Evolutionary conservation across 2,888 invertebrate species (phyloP), one percentile per base, ranked within the genome.

Genomic region (Chrysodeixis includens): DNA sequence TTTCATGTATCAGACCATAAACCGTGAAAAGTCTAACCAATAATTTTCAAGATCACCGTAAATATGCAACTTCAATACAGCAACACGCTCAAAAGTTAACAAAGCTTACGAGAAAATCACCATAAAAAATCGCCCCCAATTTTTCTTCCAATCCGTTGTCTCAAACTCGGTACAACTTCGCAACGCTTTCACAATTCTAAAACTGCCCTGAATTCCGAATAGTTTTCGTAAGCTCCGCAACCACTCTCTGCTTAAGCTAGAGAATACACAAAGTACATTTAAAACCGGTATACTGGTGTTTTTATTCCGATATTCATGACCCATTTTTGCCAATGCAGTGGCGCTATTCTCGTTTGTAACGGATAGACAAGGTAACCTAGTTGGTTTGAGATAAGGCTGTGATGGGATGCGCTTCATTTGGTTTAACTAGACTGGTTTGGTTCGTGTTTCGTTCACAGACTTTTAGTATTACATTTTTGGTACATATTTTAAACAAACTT

Each of bases 281-380:
- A 59, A 65, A 71, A 66, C 52, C 35, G 32, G 63, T 66, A 66
- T 56, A 62, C 55, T 20, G 51, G 60, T 66, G 54, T 62, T 69
- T 78, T 76, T 69, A 69, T 57, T 65, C 66, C 64, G 62, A 77
- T 74, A 62, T 66, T 67, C 71, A 70, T 77, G 75, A 77, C 75
- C 75, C 56, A 75, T 72, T 77, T 80, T 71, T 66, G 54, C 62
- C 62, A 64, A 72, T 71, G 68, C 70, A 66, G 49, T 62, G 56
- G 52, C 62, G 53, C 54, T 56, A 65, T 77, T 78, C 71, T 60
- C 55, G 56, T 66, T 65, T 49, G 60, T 55, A 64, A 40, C 56
- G 51, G 55, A 75, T 69, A 61, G 66, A 61, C 66, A 55, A 69
- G 16, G 59, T 70, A 69, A 54, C 60, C 62, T 62, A 64, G 63